These are phyloP conservation scores for Acrobasis repandana DNA, from an alignment of 2,888 invertebrate species.

Conservation along the genomic window DNA sequence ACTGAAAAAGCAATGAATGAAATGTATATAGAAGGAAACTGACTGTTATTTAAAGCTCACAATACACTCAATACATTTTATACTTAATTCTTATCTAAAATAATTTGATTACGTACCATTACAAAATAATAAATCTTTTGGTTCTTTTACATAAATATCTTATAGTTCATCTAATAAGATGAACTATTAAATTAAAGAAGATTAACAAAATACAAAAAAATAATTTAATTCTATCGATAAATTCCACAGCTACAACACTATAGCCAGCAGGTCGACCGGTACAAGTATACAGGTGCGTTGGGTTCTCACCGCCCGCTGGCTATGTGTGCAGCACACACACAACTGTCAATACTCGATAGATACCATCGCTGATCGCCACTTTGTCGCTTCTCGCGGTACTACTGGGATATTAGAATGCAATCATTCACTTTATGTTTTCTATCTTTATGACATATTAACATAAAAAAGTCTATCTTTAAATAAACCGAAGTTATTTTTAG, in stretches of 20 bases:
- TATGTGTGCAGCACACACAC: conserved; percentile 50
- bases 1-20: no score
- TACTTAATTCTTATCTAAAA: no score
- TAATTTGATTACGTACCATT: no score
- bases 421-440: conserved; percentile 26
- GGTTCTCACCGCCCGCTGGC: conserved; percentile 64
- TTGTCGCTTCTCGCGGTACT: conserved; percentile 46
- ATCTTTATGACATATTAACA: conserved; percentile 4
- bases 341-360: conserved; percentile 62
- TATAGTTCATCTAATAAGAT: no score
- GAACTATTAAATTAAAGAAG: no score
- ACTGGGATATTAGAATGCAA: conserved; percentile 36
- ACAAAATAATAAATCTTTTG: no score
- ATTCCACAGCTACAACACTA: conserved; percentile 47
- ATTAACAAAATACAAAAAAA: neutral
- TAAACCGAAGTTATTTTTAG: no score
- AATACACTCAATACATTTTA: no score
- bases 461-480: neutral
- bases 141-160: no score
- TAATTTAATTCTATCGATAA: conserved; percentile 30
- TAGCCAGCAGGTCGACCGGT: conserved; percentile 58
- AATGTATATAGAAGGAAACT: no score
- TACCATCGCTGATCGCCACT: conserved; percentile 60
- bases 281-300: conserved; percentile 79
- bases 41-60: no score